These are phyloP conservation scores for Todus mexicanus DNA, from an alignment of 2,797 vertebrate species.

Conservation along the genomic window DNA sequence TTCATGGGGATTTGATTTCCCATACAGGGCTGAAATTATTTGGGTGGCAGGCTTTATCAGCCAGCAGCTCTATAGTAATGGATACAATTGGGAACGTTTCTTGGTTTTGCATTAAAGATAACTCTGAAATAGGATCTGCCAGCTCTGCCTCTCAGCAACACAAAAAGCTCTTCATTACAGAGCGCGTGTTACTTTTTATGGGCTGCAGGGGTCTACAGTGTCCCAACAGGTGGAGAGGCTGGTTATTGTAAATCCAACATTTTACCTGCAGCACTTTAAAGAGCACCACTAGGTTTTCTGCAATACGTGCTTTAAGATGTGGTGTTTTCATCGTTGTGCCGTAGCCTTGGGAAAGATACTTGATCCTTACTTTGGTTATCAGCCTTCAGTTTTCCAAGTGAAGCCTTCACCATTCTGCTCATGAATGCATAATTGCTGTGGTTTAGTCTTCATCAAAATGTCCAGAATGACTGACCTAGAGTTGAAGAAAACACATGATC, in stretches of 20 bases:
- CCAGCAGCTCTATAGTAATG: constrained; percentile 29
- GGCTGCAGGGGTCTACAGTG: not conserved
- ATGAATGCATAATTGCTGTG: constrained; percentile 58
- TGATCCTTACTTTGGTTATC: constrained; percentile 50
- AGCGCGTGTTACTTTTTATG: not conserved
- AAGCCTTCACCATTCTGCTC: constrained; percentile 55
- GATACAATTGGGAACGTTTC: constrained; percentile 40
- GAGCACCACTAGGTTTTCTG: not conserved
- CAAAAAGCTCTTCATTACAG: constrained; percentile 18
- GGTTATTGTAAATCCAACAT: not conserved
- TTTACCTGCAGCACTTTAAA: constrained; percentile 10
- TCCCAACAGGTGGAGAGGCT: not conserved
- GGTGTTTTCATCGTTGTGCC: constrained; percentile 34
- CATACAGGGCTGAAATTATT: constrained; percentile 14
- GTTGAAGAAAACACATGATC: constrained; percentile 1
- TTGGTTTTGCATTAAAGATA: constrained; percentile 47
- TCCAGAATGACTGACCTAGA: constrained; percentile 31
- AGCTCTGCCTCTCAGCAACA: constrained; percentile 12
- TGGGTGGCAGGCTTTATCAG: constrained; percentile 11
- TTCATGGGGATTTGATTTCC: constrained; percentile 52
- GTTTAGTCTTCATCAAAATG: constrained; percentile 30
- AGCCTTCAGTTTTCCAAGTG: constrained; percentile 58
- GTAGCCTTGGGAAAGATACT: constrained; percentile 54
- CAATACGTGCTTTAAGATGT: not conserved
- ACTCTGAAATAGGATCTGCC: constrained; percentile 60